phyloP scores from a whole-genome alignment of 2,888 invertebrate species.

The Julus scanicus region DNA sequence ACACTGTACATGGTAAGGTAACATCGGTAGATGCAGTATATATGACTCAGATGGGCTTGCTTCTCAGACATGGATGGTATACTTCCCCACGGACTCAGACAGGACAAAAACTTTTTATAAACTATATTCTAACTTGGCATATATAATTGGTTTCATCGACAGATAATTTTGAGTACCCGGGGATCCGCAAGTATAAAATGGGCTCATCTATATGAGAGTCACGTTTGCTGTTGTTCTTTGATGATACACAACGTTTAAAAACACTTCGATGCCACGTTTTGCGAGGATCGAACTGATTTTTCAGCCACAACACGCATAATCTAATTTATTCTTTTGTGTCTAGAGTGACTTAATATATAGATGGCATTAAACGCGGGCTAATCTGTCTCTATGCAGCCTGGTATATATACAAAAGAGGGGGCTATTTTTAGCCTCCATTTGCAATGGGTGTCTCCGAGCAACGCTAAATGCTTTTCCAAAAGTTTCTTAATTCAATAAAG shows the following conservation, averaged over 20 bases:
- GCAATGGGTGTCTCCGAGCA: slow-evolving; percentile 36
- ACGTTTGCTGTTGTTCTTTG: too few relatives aligned
- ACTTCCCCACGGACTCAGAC: too few relatives aligned
- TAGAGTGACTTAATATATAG: slow-evolving; percentile 6
- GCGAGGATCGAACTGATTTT: not conserved
- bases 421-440: not conserved
- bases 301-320: not conserved
- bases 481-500: slow-evolving; percentile 53
- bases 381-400: not conserved
- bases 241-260: not conserved
- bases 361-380: not conserved
- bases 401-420: not conserved
- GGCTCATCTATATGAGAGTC: too few relatives aligned
- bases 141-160: too few relatives aligned
- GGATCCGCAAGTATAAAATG: too few relatives aligned
- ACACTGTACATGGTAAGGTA: too few relatives aligned
- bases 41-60: too few relatives aligned
- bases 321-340: slow-evolving; percentile 14
- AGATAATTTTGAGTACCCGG: too few relatives aligned
- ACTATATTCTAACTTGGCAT: too few relatives aligned
- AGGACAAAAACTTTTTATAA: too few relatives aligned
- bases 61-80: too few relatives aligned
- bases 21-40: too few relatives aligned
- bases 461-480: slow-evolving; percentile 50
- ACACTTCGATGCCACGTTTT: not conserved